phyloP scores from a whole-genome alignment of 1,140 invertebrate species.

The Parasteatoda tepidariorum region DNA sequence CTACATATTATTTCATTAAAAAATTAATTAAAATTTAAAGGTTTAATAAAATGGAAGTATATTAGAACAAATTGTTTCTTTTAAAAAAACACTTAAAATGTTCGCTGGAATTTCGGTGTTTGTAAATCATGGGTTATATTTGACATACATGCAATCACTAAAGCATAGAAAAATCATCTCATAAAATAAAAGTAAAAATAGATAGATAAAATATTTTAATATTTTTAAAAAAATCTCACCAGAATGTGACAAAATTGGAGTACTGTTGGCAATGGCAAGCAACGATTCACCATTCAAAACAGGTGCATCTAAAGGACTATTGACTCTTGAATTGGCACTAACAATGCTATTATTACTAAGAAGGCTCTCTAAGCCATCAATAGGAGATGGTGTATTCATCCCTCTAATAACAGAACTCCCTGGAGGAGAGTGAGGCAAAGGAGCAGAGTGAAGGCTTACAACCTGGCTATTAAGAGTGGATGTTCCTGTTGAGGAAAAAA shows the following conservation, averaged over 20 bases:
- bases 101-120: no score
- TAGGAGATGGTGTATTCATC: conserved; percentile 45
- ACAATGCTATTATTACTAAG: conserved; percentile 28
- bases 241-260: conserved; percentile 48
- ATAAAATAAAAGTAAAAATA: no score
- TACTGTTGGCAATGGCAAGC: conserved; percentile 4
- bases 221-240: conserved; percentile 2
- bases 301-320: conserved; percentile 43
- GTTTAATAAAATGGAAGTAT: no score
- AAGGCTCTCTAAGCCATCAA: conserved; percentile 48
- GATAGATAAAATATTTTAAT: not conserved
- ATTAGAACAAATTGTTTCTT: no score
- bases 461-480: conserved; percentile 66
- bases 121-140: no score
- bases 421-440: conserved; percentile 26
- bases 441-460: conserved; percentile 63
- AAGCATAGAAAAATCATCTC: no score
- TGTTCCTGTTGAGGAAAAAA: conserved; percentile 65
- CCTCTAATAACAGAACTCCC: conserved; percentile 28
- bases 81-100: no score
- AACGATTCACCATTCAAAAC: conserved; percentile 43
- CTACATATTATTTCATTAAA: no score
- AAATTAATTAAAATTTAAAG: no score
- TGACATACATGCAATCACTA: no score
- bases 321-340: conserved; percentile 25